A percentile compares a stretch with the other conserved stretches of the same genome.
These are phyloP conservation scores for Pogonocherus hispidulus DNA, from an alignment of 2,888 invertebrate genomes.

Conservation along the genomic window DNA sequence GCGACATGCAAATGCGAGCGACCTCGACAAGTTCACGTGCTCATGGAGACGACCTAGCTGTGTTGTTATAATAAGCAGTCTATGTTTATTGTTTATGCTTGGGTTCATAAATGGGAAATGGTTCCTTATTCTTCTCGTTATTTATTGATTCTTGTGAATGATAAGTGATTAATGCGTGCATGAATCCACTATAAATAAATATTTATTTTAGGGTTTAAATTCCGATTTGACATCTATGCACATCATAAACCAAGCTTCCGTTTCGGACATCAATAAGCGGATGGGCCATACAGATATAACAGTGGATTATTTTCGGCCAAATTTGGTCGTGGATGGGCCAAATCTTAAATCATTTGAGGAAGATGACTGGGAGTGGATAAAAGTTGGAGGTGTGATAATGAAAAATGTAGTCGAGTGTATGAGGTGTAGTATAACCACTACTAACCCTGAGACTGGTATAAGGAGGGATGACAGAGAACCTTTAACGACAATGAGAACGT, in stretches of 20 bases:
- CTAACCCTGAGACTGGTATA: slow-evolving; percentile 69
- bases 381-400: slow-evolving; percentile 70
- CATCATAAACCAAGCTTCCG: slow-evolving; percentile 70
- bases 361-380: slow-evolving; percentile 73
- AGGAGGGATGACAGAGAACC: slow-evolving; percentile 69
- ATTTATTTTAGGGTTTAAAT: slow-evolving; percentile 69
- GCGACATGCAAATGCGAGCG: no score
- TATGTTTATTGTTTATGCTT: no score
- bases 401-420: slow-evolving; percentile 71
- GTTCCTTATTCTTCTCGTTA: no score
- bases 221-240: slow-evolving; percentile 71
- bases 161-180: no score
- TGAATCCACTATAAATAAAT: no score
- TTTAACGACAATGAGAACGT: slow-evolving; percentile 70
- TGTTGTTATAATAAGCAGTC: no score
- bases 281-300: slow-evolving; percentile 64
- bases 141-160: no score
- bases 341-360: slow-evolving; percentile 67
- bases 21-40: no score
- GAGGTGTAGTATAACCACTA: slow-evolving; percentile 67
- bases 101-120: no score
- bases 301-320: slow-evolving; percentile 71
- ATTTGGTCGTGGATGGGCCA: slow-evolving; percentile 70
- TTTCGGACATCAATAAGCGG: slow-evolving; percentile 69
- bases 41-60: no score